Base-by-base conservation (phyloP, 2,888 invertebrate genomes). In the Megalurothrips usitatus region DNA sequence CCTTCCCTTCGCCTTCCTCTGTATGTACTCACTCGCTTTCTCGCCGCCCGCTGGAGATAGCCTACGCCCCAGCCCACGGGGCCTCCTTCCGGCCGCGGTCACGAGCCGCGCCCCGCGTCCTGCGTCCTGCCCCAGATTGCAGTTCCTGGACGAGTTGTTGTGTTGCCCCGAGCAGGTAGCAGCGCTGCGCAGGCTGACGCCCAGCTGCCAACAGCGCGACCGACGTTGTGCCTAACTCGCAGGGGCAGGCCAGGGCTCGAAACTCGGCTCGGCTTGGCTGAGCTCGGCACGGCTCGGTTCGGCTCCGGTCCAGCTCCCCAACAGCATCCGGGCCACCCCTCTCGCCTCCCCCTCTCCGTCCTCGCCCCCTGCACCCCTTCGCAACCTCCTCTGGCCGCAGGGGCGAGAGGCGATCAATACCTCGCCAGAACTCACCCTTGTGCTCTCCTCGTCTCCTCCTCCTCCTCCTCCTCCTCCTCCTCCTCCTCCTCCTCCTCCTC, bases 331-430 rank as follows among this genome's bases (percentile, higher is more conserved):
- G 58, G 6, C 19, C 11, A 17, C 11, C 68, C 68, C 68, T 23
- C 68, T 12, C 58, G 12, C 79, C 81, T 80, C 79, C 68, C 81
- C 80, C 81, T 26, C 49, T 75, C 68, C 26, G 26, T 23, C 78
- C 78, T 49, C 82, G 68, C 82, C 82, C 81, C 79, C 81, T 82
- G 19, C 23, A 47, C 49, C 49, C 81, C 80, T 80, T 75, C 43
- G 43, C 26, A 47, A 34, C 79, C n/a, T 52, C 80, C 79, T 28
- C 48, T 47, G 43, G 48, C 49, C 28, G 34, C 34, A 43, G 34
- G 34, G 34, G 6, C 34, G 34, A 43, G 34, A 43, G 34, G 34
- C 34, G 34, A 43, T 43, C 34, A 43, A 43, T 43, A 43, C 34
- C 34, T 4, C 52, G n/a, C 80, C 52, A 8, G 19, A 28, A 28